Conservation (phyloP, 1,140 invertebrate genomes). For the Euwallacea similis region DNA sequence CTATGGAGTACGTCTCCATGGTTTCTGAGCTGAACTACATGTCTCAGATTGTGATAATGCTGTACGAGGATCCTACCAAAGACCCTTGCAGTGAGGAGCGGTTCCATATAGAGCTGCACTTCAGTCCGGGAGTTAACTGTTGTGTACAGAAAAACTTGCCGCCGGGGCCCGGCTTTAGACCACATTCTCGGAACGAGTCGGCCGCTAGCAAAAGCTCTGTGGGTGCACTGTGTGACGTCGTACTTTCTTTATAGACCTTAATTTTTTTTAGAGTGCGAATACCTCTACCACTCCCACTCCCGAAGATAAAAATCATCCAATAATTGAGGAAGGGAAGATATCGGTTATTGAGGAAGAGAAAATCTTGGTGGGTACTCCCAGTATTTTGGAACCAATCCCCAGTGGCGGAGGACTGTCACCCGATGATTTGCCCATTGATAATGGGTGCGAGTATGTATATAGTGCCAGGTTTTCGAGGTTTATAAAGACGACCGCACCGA, state of each 20-base stretch:
- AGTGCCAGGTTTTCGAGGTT: constrained; percentile 25
- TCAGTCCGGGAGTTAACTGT: constrained; percentile 95
- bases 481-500: constrained; percentile 63
- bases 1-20: constrained; percentile 97
- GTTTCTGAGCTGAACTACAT: constrained; percentile 99
- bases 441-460: constrained; percentile 20
- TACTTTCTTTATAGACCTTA: not conserved
- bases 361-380: constrained; percentile 29
- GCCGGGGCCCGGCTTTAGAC: constrained; percentile 89
- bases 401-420: constrained; percentile 7
- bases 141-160: constrained; percentile 93
- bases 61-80: constrained; percentile 99
- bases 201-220: constrained; percentile 57
- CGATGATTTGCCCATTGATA: constrained; percentile 14
- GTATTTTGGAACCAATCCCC: constrained; percentile 31
- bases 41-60: constrained; percentile 98
- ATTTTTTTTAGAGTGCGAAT: constrained; percentile 44
- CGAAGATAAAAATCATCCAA: constrained; percentile 57
- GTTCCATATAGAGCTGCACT: constrained; percentile 97
- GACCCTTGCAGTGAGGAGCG: constrained; percentile 86
- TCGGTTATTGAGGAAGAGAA: constrained; percentile 49
- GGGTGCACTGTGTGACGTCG: constrained; percentile 26
- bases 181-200: constrained; percentile 84
- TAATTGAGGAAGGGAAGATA: constrained; percentile 68
- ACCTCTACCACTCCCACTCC: constrained; percentile 52